Conservation (phyloP, 23 tunicate species). For the Halocynthia roretzi region DNA sequence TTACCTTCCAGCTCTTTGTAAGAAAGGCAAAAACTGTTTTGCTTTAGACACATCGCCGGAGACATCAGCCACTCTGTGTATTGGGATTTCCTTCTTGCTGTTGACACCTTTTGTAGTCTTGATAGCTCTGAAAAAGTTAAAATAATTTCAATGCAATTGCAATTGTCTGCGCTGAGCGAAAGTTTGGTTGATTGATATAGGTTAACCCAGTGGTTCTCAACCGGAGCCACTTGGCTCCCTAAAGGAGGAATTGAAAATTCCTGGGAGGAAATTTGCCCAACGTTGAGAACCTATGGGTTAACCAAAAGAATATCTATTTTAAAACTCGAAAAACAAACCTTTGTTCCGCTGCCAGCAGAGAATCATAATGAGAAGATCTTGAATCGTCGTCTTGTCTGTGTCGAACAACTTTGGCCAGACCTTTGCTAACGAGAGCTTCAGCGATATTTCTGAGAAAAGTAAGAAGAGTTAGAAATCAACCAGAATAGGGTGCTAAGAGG, state of each 20-base stretch:
- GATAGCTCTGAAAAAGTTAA: constrained; percentile 54
- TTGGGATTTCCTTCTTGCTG: constrained; percentile 85
- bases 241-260: no score
- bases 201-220: no score
- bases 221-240: not conserved
- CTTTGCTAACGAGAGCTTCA: constrained; percentile 94
- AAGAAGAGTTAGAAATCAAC: not conserved
- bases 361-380: constrained; percentile 80
- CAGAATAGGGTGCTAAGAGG: not conserved
- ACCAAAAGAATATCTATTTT: constrained; percentile 5
- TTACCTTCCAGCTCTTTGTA: constrained; percentile 91
- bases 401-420: constrained; percentile 81
- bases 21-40: constrained; percentile 74
- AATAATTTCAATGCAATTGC: not conserved
- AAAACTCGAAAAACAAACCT: constrained; percentile 31
- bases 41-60: constrained; percentile 79
- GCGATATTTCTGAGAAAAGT: constrained; percentile 69
- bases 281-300: not conserved
- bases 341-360: constrained; percentile 87
- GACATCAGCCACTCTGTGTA: constrained; percentile 78
- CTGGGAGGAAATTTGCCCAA: no score
- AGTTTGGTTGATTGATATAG: no score
- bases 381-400: constrained; percentile 95
- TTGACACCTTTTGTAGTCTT: constrained; percentile 81
- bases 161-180: not conserved